Conservation (phyloP, 2,888 invertebrate species). For the Dynastes tityus region DNA sequence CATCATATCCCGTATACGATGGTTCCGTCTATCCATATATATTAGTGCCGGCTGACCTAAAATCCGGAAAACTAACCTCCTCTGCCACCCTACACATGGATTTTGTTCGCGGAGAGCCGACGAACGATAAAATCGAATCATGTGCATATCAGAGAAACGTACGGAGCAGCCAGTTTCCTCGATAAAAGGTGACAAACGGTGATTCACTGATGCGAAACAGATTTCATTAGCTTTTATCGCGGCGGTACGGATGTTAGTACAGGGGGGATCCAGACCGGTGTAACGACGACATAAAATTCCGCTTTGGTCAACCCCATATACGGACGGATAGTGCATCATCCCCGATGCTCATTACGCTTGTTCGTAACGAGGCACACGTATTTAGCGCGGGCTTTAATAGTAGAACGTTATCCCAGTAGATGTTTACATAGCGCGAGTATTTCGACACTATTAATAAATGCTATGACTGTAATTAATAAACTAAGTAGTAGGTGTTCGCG, state of each 20-base stretch:
- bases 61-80: constrained; percentile 43
- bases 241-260: constrained; percentile 8
- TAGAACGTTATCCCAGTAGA: not conserved
- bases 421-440: not conserved
- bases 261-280: not conserved
- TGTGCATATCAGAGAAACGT: constrained; percentile 2
- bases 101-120: not conserved
- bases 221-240: constrained; percentile 41
- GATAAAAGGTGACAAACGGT: constrained; percentile 43
- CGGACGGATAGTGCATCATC: not conserved
- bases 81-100: not conserved
- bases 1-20: not conserved
- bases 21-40: constrained; percentile 6
- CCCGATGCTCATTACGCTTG: constrained; percentile 1
- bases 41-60: constrained; percentile 43
- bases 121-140: constrained; percentile 40
- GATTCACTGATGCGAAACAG: constrained; percentile 40
- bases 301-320: constrained; percentile 15
- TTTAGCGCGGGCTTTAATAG: constrained; percentile 7
- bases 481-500: constrained; percentile 13
- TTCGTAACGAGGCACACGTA: not conserved
- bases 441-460: constrained; percentile 7
- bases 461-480: constrained; percentile 2
- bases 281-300: not conserved
- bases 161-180: not conserved